These are phyloP conservation scores for Darevskia mixta DNA, from an alignment of 2,797 vertebrate species.

Conservation along the genomic window DNA sequence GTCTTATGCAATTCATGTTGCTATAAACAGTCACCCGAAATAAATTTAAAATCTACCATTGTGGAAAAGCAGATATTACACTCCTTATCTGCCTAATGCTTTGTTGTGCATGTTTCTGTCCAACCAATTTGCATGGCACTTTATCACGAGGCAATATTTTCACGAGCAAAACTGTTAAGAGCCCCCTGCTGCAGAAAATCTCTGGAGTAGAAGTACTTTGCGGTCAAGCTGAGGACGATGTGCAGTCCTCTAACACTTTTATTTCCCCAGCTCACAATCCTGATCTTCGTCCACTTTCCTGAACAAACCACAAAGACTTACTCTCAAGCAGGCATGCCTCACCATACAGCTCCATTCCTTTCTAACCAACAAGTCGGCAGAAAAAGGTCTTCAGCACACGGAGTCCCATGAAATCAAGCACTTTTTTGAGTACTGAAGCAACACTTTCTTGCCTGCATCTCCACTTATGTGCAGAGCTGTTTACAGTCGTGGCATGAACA, in stretches of 20 bases:
- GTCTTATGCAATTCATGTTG: background rate
- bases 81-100: background rate
- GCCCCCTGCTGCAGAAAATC: background rate
- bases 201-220: background rate
- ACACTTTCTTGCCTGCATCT: background rate
- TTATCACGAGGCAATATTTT: background rate
- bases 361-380: background rate
- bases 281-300: background rate
- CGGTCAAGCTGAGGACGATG: background rate
- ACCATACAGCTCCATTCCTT: background rate
- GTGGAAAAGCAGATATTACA: fast-evolving
- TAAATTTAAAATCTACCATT: slow-evolving; percentile 17
- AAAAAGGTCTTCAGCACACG: background rate
- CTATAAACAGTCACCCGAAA: slow-evolving; percentile 29
- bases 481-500: background rate
- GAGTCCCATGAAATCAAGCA: background rate
- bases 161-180: background rate
- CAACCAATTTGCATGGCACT: background rate
- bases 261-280: background rate
- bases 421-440: background rate
- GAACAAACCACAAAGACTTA: background rate
- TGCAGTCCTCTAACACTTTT: background rate
- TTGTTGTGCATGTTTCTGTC: background rate
- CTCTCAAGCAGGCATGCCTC: too few species aligned
- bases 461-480: too few species aligned